A percentile compares a stretch with the other conserved stretches of the same genome.
Conservation (phyloP, 1,140 invertebrate genomes). For the Zaprionus ghesquierei region DNA sequence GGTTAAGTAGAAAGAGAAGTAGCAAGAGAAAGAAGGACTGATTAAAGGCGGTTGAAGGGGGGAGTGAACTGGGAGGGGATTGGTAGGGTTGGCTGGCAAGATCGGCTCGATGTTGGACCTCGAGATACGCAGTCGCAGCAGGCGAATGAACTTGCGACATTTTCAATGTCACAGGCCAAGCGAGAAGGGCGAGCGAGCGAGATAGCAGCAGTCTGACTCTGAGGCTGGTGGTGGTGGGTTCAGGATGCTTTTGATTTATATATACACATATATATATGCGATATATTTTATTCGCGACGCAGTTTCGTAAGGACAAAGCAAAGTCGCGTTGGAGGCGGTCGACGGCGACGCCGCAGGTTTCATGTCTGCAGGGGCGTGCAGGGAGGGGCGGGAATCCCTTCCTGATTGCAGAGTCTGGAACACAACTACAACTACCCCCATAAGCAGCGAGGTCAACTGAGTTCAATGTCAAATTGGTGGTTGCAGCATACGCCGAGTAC, state of each 20-base stretch:
- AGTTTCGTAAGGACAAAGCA: conserved; percentile 71
- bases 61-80: background rate
- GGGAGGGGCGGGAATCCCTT: background rate
- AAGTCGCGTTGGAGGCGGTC: background rate
- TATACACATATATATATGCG: conserved; percentile 13
- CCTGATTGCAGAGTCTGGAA: background rate
- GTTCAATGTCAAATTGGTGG: conserved; percentile 75
- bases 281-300: conserved; percentile 74
- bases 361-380: conserved; percentile 25
- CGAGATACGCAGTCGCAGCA: conserved; percentile 12
- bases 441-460: conserved; percentile 53
- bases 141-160: conserved; percentile 75
- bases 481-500: conserved; percentile 43
- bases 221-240: conserved; percentile 54
- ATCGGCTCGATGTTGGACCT: conserved; percentile 28
- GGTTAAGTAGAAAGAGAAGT: conserved; percentile 40
- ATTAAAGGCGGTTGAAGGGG: background rate
- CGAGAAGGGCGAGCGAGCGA: background rate
- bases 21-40: background rate
- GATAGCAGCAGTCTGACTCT: background rate
- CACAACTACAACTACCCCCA: conserved; percentile 21
- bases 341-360: conserved; percentile 49
- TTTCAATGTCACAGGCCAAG: conserved; percentile 68
- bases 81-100: conserved; percentile 2
- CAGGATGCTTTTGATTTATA: conserved; percentile 70